A percentile compares a stretch with the other conserved stretches of the same genome.
phyloP scores from a whole-genome alignment of 2,797 vertebrate species.

The Pseudochirops corinnae region DNA sequence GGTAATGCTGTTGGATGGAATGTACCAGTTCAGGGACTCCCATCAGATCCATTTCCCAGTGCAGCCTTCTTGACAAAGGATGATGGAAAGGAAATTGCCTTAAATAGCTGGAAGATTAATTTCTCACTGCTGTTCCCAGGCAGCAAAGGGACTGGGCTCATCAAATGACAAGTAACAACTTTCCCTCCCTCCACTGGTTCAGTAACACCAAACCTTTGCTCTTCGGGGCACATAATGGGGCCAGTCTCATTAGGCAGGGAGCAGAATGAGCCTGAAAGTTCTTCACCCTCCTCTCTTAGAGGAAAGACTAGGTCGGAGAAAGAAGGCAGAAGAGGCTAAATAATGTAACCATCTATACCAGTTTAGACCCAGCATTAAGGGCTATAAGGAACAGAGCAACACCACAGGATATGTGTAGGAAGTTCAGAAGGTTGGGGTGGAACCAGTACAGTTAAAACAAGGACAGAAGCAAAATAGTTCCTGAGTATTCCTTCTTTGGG shows the following conservation, averaged over 20 bases:
- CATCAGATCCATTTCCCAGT: slow-evolving; percentile 74
- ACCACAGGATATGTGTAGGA: neutral
- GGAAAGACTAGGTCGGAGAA: slow-evolving; percentile 16
- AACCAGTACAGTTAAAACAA: neutral
- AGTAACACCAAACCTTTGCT: slow-evolving; percentile 61
- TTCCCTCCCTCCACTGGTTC: slow-evolving; percentile 63
- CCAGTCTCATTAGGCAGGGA: slow-evolving; percentile 59
- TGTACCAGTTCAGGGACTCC: slow-evolving; percentile 72
- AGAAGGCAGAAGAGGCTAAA: slow-evolving; percentile 31
- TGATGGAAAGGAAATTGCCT: slow-evolving; percentile 79
- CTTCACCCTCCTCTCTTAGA: slow-evolving; percentile 10
- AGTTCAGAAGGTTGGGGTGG: slow-evolving; percentile 23
- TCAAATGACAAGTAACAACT: slow-evolving; percentile 72
- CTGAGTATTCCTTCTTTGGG: slow-evolving; percentile 70
- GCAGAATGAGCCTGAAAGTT: slow-evolving; percentile 33
- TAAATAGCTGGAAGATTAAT: slow-evolving; percentile 80
- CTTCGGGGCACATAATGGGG: slow-evolving; percentile 43
- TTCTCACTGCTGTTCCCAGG: slow-evolving; percentile 66
- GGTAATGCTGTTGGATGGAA: slow-evolving; percentile 54
- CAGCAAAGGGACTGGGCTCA: slow-evolving; percentile 54
- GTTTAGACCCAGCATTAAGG: neutral
- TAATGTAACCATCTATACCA: neutral
- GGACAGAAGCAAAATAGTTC: slow-evolving; percentile 51
- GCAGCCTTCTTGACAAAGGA: slow-evolving; percentile 74
- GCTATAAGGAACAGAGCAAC: neutral